A percentile compares a stretch with the other conserved stretches of the same genome.
Conservation (phyloP, 2,797 vertebrate genomes). For the Muscicapa striata region DNA sequence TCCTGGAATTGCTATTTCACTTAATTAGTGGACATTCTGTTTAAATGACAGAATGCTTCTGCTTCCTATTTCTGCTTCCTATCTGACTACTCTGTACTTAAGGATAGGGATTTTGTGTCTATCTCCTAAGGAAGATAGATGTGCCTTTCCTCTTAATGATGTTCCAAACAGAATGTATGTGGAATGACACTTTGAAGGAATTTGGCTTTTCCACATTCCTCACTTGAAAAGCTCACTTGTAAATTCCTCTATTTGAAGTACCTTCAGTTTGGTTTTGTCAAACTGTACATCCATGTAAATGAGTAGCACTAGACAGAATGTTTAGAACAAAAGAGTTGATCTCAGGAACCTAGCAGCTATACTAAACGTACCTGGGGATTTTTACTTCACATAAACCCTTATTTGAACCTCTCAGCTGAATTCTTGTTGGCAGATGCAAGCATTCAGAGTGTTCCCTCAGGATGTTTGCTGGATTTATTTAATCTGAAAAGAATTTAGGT, state of each 20-base stretch:
- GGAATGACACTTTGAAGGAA: not conserved
- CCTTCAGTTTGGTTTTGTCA: not conserved
- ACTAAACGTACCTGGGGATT: not conserved
- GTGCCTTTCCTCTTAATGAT: not conserved
- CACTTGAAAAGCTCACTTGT: not conserved
- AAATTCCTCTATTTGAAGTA: not conserved
- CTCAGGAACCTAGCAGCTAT: not conserved
- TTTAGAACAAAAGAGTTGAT: not conserved
- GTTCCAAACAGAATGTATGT: not conserved
- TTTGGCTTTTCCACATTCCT: not conserved
- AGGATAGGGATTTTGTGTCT: not conserved
- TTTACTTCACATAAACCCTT: not conserved
- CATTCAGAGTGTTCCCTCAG: not conserved
- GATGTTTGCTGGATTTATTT: slow-evolving; percentile 1
- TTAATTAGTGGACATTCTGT: not conserved
- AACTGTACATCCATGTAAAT: not conserved
- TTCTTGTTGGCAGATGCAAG: not conserved
- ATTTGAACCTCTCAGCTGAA: not conserved
- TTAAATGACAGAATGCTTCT: not conserved
- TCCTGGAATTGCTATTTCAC: not conserved
- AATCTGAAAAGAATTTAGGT: not conserved
- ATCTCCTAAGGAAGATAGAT: not conserved
- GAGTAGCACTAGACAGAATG: not conserved
- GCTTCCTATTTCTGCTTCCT: not conserved
- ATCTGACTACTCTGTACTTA: not conserved